Evolutionary conservation across 1,140 invertebrate genomes (phyloP), one percentile per base, ranked within the genome.

Genomic region (Drosophila obscura): DNA sequence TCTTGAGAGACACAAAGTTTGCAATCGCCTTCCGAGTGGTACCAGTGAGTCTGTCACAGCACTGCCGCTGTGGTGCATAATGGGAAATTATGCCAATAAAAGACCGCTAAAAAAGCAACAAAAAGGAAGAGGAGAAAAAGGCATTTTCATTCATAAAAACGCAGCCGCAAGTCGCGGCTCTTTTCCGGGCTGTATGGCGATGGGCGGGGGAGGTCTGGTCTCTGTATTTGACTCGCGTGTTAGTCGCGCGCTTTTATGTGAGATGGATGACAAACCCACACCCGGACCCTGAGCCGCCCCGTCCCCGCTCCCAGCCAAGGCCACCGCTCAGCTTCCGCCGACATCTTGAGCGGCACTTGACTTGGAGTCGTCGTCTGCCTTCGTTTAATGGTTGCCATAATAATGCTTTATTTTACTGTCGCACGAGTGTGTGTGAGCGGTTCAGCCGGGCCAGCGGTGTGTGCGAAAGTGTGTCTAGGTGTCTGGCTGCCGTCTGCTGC

Each of bases 381-480:
- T 64, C 61, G 63, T 65, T 87, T 88, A 88, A 87, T 87, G 84
- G 64, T 35, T 26, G 73, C 84, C 76, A 84, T 88, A 88, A 88
- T 88, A 88, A 88, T 88, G 83, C 84, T 89, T 88, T 84, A 89
- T 89, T 88, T 84, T 89, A 88, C 84, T 74, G 79, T 80, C 77
- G 67, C 73, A 82, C 75, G 82, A 72, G 69, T 72, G 73, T 59
- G 49, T 62, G 52, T 57, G 44, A 58, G 52, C 50, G 31, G 31
- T 31, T 31, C 28, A 9, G 7, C 31, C 31, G 31, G 35, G 35
- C 35, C 4, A 39, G 35, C 35, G 11, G 35, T 39, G 35, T 48
- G 78, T 59, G 64, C 35, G 49, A 62, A 77, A 77, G 74, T 69
- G 74, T 77, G 74, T 77, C 73, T 77, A 77, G 73, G 73, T 82